Evolutionary conservation across 2,113 vertebrate genomes (phyloP), one percentile per base, ranked within the genome.

Genomic region (Athene noctua): DNA sequence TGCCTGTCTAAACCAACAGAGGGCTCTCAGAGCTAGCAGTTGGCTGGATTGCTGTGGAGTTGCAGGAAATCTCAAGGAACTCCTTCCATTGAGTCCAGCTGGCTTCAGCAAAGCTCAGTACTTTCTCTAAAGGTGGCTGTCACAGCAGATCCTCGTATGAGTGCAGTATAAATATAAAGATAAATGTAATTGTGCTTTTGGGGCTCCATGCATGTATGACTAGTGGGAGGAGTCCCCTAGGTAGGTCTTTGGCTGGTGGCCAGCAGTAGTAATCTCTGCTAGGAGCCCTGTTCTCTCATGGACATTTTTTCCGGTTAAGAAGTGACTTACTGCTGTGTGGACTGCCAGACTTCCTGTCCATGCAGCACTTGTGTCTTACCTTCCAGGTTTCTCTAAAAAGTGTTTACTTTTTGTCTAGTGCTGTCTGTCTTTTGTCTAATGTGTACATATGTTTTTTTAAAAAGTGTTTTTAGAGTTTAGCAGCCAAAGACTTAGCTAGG

Each of bases 401-500:
- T 67, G 67, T 88, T 90, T 83, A 20, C 46, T 70, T 87, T 87
- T 73, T 90, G 63, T 78, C 46, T 67, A 51, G 75, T 59, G n/a
- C 67, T 80, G 55, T 88, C 72, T 94, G 62, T 88, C 71, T 86
- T 44, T 65, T 90, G 30, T 90, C 92, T 94, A 83, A 96, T 96
- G 36, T 85, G 72, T 88, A 55, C 65, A 8, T 96, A 40, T 93
- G 49, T 78, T 83, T 80, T 85, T 80, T 90, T 57, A 92, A 92
- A 70, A 96, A 94, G 79, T 92, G 59, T 92, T 95, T 96, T 95
- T 96, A 88, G 92, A 92, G 77, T 73, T 94, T 95, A 95, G 80
- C 91, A 94, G 95, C 91, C 91, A 94, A 89, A 91, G 86, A 78
- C 71, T 95, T 95, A 96, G 95, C 86, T 96, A 95, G 95, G 95